phyloP scores from a whole-genome alignment of 2,888 invertebrate genomes.

The Eupithecia subumbrata region DNA sequence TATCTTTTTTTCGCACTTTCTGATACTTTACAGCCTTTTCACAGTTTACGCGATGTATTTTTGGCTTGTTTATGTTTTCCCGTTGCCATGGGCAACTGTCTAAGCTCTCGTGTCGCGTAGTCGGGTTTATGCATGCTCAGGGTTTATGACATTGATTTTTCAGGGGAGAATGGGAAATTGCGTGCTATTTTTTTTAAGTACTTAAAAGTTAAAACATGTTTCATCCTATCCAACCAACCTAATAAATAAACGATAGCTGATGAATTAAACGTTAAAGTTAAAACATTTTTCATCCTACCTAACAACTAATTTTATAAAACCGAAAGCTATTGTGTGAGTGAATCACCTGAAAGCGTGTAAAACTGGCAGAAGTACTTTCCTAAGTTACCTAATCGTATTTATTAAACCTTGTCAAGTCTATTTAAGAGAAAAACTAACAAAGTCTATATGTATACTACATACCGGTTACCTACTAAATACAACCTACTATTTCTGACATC shows the following conservation, averaged over 20 bases:
- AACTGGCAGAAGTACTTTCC: neutral
- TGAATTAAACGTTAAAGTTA: no score
- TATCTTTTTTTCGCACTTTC: neutral
- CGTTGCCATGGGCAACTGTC: conserved; percentile 30
- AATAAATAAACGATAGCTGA: no score
- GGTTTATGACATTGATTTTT: conserved; percentile 26
- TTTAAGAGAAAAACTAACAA: no score
- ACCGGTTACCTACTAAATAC: neutral
- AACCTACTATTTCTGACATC: neutral
- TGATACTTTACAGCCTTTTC: neutral
- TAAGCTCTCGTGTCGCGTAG: conserved; percentile 16
- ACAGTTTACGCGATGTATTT: conserved; percentile 12
- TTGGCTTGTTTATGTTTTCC: conserved; percentile 35
- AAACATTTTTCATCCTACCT: no score
- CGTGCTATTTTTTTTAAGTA: neutral
- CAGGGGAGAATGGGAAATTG: conserved; percentile 16
- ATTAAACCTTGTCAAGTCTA: neutral
- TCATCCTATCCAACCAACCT: no score
- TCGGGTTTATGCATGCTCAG: neutral
- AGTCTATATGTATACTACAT: no score
- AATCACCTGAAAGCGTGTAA: neutral
- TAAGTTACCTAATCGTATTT: neutral
- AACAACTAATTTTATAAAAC: no score
- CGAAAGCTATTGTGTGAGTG: no score
- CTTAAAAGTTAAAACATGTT: neutral